Base-by-base conservation (phyloP, 2,888 invertebrate species). In the Plutella xylostella region DNA sequence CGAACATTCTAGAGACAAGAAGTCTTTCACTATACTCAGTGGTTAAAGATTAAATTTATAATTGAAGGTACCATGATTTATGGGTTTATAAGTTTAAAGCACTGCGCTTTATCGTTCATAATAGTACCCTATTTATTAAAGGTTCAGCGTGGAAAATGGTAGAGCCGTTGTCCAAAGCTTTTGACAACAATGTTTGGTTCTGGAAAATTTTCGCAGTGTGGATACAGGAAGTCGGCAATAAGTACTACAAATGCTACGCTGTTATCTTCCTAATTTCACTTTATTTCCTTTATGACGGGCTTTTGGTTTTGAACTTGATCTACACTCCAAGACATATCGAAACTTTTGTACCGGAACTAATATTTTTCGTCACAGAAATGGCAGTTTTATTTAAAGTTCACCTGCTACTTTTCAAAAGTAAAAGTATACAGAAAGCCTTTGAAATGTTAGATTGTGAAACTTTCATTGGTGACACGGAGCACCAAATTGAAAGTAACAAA, bases 341-440 rank as follows among this genome's bases (percentile, higher is more conserved):
- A 17, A 39, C 55, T 19, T 57, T 70, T 45, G 60, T 72, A 12
- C 68, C 66, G 42, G 66, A 72, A 53, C 47, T 69, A 56, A 50
- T 73, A 46, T 68, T 75, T 52, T 73, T 66, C 55, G 69, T 72
- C 20, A 68, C 63, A 1, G 59, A 61, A 45, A 3, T 71, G 2
- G 48, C 63, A 17, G 54, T 64, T 2, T 17, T 52, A 5, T 64
- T 65, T 2, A 76, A 72, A 61, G 62, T 58, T 5, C 22, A 74
- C 3, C 71, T 71, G 0, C 64, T 65, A 52, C 30, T 62, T 0
- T 42, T 64, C 2, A 51, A 57, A 53, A 59, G 52, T 12, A 45
- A 57, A 0, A 60, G 65, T 51, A 65, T 74, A 25, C 35, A 45
- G 9, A 33, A 54, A 11, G 51, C 70, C 15, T 46, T 77, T 5